A percentile compares a stretch with the other conserved stretches of the same genome.
Evolutionary conservation across 2,888 invertebrate genomes (phyloP).

Genomic region (Miltochrista miniata): DNA sequence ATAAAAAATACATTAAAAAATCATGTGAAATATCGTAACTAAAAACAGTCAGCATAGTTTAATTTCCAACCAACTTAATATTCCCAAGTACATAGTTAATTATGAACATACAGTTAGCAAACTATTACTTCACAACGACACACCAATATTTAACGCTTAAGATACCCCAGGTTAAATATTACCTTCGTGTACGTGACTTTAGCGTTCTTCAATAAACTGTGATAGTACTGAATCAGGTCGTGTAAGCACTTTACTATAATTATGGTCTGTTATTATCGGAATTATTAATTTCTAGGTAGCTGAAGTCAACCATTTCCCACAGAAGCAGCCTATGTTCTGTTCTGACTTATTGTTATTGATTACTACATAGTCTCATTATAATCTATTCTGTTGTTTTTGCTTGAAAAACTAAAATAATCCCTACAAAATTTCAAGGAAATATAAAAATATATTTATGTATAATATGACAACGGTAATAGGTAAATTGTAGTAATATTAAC

Average conservation of each 20-base stretch:
- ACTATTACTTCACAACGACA: conserved; percentile 16
- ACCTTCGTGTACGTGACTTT: conserved; percentile 13
- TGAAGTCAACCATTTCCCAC: no score
- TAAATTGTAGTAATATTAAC: no score
- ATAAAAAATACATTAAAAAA: not conserved
- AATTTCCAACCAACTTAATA: not conserved
- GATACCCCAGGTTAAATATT: conserved; percentile 1
- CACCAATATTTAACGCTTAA: conserved; percentile 13
- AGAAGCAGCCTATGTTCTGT: no score
- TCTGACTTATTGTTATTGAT: no score
- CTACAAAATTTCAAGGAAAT: no score
- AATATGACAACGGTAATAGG: no score
- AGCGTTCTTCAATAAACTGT: conserved; percentile 9
- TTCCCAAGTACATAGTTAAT: not conserved
- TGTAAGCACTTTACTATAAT: conserved; percentile 5
- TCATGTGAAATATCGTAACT: not conserved
- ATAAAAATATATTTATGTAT: no score
- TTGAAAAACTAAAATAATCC: no score
- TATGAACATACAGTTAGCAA: not conserved
- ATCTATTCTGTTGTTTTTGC: no score
- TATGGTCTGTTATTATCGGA: conserved; percentile 2
- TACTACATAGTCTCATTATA: no score
- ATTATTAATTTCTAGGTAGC: no score
- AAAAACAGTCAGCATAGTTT: no score
- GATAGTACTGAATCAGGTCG: conserved; percentile 7